Evolutionary conservation across 2,797 vertebrate species (phyloP).

Genomic region (Ptychobarbus kaznakovi): DNA sequence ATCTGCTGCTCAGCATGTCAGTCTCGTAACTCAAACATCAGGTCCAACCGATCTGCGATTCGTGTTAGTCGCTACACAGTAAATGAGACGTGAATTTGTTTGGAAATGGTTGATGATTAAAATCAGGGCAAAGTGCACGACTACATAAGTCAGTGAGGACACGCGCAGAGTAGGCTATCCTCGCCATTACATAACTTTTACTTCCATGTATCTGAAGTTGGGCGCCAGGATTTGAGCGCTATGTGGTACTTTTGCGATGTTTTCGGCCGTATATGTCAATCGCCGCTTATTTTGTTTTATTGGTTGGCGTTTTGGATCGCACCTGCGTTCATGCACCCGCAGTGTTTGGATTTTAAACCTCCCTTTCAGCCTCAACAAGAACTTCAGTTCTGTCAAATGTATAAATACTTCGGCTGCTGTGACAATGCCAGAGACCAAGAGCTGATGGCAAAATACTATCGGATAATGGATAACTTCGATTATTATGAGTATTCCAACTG

Average conservation of each 20-base stretch:
- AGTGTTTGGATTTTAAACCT: slow-evolving; percentile 95
- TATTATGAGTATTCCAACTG: slow-evolving; percentile 77
- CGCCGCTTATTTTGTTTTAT: slow-evolving; percentile 28
- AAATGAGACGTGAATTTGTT: slow-evolving; percentile 42
- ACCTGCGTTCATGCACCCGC: slow-evolving; percentile 82
- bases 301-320: slow-evolving; percentile 53
- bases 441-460: slow-evolving; percentile 82
- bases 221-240: slow-evolving; percentile 34
- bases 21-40: slow-evolving; percentile 35
- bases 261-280: slow-evolving; percentile 39
- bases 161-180: slow-evolving; percentile 40
- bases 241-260: slow-evolving; percentile 61
- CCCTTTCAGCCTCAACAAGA: slow-evolving; percentile 85
- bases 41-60: slow-evolving; percentile 18
- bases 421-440: slow-evolving; percentile 80
- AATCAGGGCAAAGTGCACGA: slow-evolving; percentile 71
- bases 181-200: slow-evolving; percentile 44
- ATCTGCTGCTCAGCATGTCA: slow-evolving; percentile 32
- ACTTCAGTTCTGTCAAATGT: slow-evolving; percentile 87
- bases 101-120: slow-evolving; percentile 54
- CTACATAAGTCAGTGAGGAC: slow-evolving; percentile 41
- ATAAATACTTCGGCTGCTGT: slow-evolving; percentile 92
- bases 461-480: slow-evolving; percentile 79
- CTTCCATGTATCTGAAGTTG: slow-evolving; percentile 33
- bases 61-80: slow-evolving; percentile 1